Percentiles rank a stretch among this genome's conserved stretches.
Conservation (phyloP, 2,797 vertebrate species). For the Hyperoplus immaculatus region DNA sequence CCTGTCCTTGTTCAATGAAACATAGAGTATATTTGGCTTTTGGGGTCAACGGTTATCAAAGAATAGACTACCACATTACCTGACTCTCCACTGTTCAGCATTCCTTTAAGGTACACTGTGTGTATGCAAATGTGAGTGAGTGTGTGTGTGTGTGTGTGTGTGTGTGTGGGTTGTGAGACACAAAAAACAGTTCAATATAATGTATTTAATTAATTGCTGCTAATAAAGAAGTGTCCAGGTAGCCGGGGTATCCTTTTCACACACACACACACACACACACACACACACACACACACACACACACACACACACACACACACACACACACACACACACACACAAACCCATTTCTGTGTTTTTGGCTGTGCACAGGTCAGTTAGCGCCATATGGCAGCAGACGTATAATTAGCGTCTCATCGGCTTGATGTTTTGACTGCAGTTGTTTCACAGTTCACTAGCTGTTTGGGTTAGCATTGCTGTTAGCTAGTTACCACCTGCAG, state of each 20-base stretch:
- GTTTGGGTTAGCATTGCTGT: slow-evolving; percentile 72
- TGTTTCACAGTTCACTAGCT: slow-evolving; percentile 84
- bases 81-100: neutral
- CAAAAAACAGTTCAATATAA: slow-evolving; percentile 33
- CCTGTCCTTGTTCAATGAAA: neutral
- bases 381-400: slow-evolving; percentile 78
- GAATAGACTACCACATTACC: too few species aligned
- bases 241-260: slow-evolving; percentile 20
- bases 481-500: slow-evolving; percentile 70
- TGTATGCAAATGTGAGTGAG: neutral
- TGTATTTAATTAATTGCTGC: slow-evolving; percentile 55
- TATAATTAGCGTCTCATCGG: slow-evolving; percentile 82
- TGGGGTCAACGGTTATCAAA: neutral
- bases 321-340: slow-evolving; percentile 17
- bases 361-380: slow-evolving; percentile 70
- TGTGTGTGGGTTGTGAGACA: slow-evolving; percentile 9
- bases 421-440: slow-evolving; percentile 83
- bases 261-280: slow-evolving; percentile 6
- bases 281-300: slow-evolving; percentile 8
- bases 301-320: slow-evolving; percentile 8
- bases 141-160: slow-evolving; percentile 14
- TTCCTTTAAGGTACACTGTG: neutral
- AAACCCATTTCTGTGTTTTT: slow-evolving; percentile 50
- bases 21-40: neutral
- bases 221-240: slow-evolving; percentile 57